Base-by-base conservation (phyloP, 2,113 vertebrate genomes). In the Dipodomys ordii region DNA sequence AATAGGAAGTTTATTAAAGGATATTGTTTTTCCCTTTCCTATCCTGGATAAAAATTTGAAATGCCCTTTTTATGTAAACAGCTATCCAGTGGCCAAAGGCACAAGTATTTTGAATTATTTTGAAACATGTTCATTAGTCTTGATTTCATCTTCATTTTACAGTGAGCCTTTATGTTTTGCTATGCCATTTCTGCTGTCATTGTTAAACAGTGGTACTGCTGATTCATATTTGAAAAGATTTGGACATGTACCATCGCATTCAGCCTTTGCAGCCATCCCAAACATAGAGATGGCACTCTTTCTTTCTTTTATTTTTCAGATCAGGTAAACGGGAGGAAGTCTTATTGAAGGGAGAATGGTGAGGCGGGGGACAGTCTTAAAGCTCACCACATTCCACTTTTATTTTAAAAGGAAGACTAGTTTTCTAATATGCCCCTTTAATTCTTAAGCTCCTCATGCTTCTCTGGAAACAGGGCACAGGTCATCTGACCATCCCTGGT, bases 351-450 rank as follows among this genome's bases (percentile, higher is more conserved):
- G 15, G 7, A 10, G 28, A 15, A 49, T 13, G 0, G 1, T 11
- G 22, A n/a, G 27, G 6, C 3, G 25, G 15, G 0, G 2, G 25
- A 16, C 62, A 13, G 2, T 27, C 5, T 25, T 67, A 9, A n/a
- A 65, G 23, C 19, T 2, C 18, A 39, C 8, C 0, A 7, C 0
- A 2, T 7, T 2, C 11, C 18, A 35, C 32, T 7, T 65, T 83
- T 32, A n/a, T 35, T 28, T 57, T 57, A 57, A 57, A 57, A 13
- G 81, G 83, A 86, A 28, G 25, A 9, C 32, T 19, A 22, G 2
- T 69, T 25, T 88, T 76, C 23, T 16, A 39, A 19, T 25, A 72
- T 20, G 12, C 22, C 74, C 67, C 25, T 74, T 74, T 28, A 28
- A 8, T 44, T 12, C 2, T 16, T 44, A 23, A 7, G 15, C 19